Evolutionary conservation across 2,797 vertebrate genomes (phyloP).

Genomic region (Denticeps clupeoides): DNA sequence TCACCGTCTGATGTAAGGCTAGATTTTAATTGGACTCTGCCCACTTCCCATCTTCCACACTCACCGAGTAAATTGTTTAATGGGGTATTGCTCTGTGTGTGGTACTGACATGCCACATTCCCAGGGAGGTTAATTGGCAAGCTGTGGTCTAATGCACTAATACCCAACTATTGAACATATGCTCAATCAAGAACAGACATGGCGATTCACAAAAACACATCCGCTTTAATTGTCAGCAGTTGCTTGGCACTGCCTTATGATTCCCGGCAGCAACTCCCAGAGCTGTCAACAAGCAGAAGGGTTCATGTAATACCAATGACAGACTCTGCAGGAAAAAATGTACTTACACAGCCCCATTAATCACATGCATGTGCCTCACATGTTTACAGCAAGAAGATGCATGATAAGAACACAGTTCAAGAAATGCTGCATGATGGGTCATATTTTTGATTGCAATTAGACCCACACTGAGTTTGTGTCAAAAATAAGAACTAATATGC

Average conservation of each 20-base stretch:
- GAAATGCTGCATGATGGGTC: too few relatives aligned
- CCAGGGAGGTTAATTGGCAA: constrained; percentile 41
- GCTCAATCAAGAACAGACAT: constrained; percentile 16
- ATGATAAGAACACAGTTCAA: too few relatives aligned
- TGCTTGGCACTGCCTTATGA: background rate
- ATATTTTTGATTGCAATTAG: too few relatives aligned
- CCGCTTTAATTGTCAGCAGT: background rate
- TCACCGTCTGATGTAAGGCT: constrained; percentile 37
- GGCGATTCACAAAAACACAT: background rate
- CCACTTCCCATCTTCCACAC: constrained; percentile 38
- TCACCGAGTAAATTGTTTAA: constrained; percentile 46
- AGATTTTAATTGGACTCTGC: constrained; percentile 49
- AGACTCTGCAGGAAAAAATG: background rate
- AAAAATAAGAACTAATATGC: too few relatives aligned
- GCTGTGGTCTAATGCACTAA: constrained; percentile 39
- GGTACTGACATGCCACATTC: constrained; percentile 18
- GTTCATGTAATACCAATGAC: background rate
- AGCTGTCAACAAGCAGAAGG: too few relatives aligned
- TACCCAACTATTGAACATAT: constrained; percentile 37
- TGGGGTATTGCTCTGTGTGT: constrained; percentile 11
- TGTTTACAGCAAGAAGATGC: too few relatives aligned
- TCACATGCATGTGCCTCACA: too few relatives aligned
- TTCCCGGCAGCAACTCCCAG: background rate
- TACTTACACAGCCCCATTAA: too few relatives aligned
- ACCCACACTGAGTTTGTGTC: too few relatives aligned